Evolutionary conservation across 2,797 vertebrate species (phyloP).

Genomic region (Odontamblyopus lacepedii): DNA sequence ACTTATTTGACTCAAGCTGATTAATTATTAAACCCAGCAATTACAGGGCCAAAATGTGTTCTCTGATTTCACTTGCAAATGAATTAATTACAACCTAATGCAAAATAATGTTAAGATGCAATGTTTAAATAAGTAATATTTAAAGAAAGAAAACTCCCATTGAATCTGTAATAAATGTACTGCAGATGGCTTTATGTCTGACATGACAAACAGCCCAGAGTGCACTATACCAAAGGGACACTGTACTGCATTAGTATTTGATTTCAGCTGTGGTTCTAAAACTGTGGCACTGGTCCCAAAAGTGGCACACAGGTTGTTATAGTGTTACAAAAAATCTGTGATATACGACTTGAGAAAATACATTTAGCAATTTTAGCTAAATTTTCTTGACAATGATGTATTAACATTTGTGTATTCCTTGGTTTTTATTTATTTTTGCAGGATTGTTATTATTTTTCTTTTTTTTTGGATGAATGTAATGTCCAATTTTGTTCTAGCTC

Average conservation of each 20-base stretch:
- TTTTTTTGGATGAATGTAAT: too few species aligned
- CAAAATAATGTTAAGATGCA: not conserved
- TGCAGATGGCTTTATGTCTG: constrained; percentile 8
- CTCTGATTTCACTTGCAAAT: constrained; percentile 47
- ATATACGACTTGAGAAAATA: not conserved
- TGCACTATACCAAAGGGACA: not conserved
- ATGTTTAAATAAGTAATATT: not conserved
- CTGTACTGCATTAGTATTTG: not conserved
- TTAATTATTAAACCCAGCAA: constrained; percentile 58
- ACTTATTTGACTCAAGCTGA: constrained; percentile 60
- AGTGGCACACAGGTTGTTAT: not conserved
- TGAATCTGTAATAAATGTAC: not conserved
- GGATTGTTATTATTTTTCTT: too few species aligned
- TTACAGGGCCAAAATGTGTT: constrained; percentile 47
- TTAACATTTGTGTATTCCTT: too few species aligned
- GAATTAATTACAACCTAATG: constrained; percentile 27
- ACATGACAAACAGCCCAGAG: not conserved
- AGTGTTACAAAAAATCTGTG: not conserved
- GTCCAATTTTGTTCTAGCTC: too few species aligned
- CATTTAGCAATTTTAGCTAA: too few species aligned
- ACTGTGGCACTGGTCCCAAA: not conserved
- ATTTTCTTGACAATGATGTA: too few species aligned
- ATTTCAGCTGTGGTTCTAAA: not conserved
- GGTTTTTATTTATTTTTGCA: too few species aligned
- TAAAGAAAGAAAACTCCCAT: not conserved